Percentiles rank a stretch among this genome's conserved stretches.
Evolutionary conservation across 1,140 invertebrate species (phyloP).

Genomic region (Bilobella aurantiaca): DNA sequence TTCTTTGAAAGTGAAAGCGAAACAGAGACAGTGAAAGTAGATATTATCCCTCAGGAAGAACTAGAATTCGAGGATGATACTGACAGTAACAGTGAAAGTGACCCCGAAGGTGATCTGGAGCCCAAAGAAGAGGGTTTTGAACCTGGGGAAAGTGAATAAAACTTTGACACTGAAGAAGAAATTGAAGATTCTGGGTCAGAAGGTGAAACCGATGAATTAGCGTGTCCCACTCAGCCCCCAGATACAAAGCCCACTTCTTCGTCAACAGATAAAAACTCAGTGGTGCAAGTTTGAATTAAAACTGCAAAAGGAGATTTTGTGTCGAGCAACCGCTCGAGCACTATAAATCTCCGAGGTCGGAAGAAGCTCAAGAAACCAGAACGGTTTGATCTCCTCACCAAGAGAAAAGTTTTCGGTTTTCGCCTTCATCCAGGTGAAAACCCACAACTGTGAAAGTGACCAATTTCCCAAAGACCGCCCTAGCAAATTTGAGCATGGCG

Average conservation of each 20-base stretch:
- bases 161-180: background rate
- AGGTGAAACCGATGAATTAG: too few relatives aligned
- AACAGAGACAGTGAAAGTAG: background rate
- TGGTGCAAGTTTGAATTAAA: too few relatives aligned
- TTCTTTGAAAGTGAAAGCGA: background rate
- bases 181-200: background rate
- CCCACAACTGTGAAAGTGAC: background rate
- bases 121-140: background rate
- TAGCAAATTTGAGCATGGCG: too few relatives aligned
- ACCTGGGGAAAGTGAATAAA: background rate
- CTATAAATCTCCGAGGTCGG: background rate
- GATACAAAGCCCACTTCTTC: too few relatives aligned
- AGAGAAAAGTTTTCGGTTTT: background rate
- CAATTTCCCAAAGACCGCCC: background rate
- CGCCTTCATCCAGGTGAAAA: background rate
- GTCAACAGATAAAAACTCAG: too few relatives aligned
- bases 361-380: background rate
- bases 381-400: too few relatives aligned
- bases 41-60: constrained; percentile 9
- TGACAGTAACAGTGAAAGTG: background rate
- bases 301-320: too few relatives aligned
- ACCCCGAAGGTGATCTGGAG: background rate
- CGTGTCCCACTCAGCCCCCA: too few relatives aligned
- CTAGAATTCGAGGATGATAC: background rate
- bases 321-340: too few relatives aligned